Conservation (phyloP, 2,888 invertebrate species). For the Oscheius onirici region DNA sequence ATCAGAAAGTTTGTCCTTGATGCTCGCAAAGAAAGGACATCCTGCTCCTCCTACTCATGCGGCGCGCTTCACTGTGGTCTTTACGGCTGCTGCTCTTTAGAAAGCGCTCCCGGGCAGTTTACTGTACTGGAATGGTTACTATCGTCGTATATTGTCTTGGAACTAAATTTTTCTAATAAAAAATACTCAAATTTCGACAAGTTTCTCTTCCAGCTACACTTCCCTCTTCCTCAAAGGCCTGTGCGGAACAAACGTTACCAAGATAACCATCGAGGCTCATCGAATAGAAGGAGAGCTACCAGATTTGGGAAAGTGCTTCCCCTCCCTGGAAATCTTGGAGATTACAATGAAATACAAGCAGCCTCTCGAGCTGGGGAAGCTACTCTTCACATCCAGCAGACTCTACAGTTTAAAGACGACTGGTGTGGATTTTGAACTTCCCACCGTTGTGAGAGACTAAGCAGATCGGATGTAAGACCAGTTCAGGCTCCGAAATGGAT, state of each 20-base stretch:
- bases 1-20: no score
- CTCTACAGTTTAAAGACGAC: conserved; percentile 5
- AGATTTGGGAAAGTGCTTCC: conserved; percentile 18
- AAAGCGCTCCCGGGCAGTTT: no score
- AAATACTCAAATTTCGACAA: no score
- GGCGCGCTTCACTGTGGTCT: no score
- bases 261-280: background rate
- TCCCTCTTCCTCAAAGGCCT: conserved; percentile 5
- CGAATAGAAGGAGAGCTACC: conserved; percentile 1
- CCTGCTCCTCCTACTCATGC: no score
- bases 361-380: background rate
- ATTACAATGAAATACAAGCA: background rate
- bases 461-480: background rate
- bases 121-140: no score
- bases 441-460: background rate
- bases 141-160: no score
- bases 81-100: background rate
- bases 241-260: conserved; percentile 10
- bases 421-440: conserved; percentile 15
- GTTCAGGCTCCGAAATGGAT: conserved; percentile 11
- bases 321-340: background rate
- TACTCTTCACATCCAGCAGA: background rate
- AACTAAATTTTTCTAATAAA: no score
- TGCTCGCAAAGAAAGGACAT: no score
- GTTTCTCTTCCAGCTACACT: background rate